Evolutionary conservation across 2,113 vertebrate genomes (phyloP).

Genomic region (Jaculus jaculus): DNA sequence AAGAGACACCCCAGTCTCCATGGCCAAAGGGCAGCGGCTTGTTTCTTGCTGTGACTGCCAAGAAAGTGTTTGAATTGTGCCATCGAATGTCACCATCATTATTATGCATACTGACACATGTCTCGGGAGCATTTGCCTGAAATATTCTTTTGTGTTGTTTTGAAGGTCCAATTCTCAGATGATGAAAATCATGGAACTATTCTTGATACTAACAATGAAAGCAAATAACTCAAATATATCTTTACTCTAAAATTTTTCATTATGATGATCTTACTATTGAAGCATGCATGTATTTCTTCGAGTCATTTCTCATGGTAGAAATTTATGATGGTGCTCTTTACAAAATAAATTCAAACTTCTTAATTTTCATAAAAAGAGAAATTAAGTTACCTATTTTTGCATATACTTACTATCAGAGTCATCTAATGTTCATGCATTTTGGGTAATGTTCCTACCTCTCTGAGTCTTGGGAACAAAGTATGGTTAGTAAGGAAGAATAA

Average conservation of each 20-base stretch:
- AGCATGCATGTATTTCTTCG: background rate
- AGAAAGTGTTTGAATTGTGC: slow-evolving; percentile 28
- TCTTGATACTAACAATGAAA: background rate
- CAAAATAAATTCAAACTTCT: background rate
- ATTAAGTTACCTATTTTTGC: background rate
- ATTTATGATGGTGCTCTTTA: background rate
- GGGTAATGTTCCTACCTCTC: background rate
- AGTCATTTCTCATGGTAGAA: background rate
- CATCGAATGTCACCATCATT: background rate
- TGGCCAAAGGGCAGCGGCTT: slow-evolving; percentile 57
- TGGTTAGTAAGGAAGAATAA: background rate
- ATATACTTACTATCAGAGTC: background rate
- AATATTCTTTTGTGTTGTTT: slow-evolving; percentile 2
- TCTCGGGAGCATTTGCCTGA: background rate
- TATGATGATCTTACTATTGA: background rate
- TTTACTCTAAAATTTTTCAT: slow-evolving; percentile 7
- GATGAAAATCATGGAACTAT: background rate
- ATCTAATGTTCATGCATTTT: background rate
- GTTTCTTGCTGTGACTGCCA: slow-evolving; percentile 31
- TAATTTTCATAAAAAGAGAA: slow-evolving; percentile 6
- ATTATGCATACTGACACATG: slow-evolving; percentile 25
- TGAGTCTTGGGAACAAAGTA: background rate
- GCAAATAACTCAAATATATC: background rate
- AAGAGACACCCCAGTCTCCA: background rate
- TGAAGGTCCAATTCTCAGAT: background rate